Percentiles rank a stretch among this genome's conserved stretches.
phyloP scores from a whole-genome alignment of 2,797 vertebrate genomes.

The Hypotaenidia okinawae region DNA sequence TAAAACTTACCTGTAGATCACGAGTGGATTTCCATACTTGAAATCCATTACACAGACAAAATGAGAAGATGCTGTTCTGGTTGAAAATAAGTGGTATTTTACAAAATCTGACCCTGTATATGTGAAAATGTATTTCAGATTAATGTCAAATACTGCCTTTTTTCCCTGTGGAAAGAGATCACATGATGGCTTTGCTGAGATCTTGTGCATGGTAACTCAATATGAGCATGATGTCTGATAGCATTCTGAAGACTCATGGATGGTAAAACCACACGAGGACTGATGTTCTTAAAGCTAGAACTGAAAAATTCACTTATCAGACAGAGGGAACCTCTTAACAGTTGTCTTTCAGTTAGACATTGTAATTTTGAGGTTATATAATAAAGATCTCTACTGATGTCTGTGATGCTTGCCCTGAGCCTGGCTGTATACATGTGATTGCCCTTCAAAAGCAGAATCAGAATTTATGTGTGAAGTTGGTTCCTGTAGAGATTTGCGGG shows the following conservation, averaged over 20 bases:
- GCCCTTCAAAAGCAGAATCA: not conserved
- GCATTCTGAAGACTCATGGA: not conserved
- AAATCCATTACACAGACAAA: not conserved
- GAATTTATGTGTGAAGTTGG: not conserved
- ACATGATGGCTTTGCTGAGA: slow-evolving; percentile 13
- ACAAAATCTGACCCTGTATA: not conserved
- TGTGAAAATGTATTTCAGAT: not conserved
- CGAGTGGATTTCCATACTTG: not conserved
- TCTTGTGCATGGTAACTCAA: not conserved
- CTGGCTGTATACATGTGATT: not conserved
- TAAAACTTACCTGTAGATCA: not conserved
- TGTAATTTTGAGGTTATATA: not conserved
- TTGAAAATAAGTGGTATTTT: not conserved
- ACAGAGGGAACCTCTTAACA: not conserved
- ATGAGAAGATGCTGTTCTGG: not conserved
- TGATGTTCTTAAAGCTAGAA: not conserved
- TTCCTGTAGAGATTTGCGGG: not conserved
- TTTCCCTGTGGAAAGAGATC: not conserved
- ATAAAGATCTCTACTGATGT: slow-evolving; percentile 10
- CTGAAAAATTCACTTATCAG: not conserved
- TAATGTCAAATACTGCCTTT: not conserved
- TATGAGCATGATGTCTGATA: not conserved
- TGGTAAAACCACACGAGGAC: not conserved
- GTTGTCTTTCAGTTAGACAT: not conserved
- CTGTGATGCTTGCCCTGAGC: not conserved